phyloP scores from a whole-genome alignment of 2,888 invertebrate genomes.

The Philaethria dido region DNA sequence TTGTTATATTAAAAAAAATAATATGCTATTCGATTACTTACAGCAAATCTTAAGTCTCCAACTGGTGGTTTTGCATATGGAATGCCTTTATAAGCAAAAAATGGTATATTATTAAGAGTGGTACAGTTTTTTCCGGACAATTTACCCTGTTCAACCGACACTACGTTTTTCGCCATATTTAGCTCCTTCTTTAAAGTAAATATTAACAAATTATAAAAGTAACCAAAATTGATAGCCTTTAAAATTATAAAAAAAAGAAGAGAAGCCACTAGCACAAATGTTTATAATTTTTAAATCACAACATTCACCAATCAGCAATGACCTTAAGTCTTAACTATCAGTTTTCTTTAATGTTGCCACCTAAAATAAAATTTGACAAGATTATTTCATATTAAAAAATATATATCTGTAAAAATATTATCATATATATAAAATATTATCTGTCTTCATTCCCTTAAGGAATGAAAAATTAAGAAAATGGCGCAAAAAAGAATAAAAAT shows the following conservation, averaged over 20 bases:
- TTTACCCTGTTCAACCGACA: conserved; percentile 73
- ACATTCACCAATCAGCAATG: neutral
- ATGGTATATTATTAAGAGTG: conserved; percentile 65
- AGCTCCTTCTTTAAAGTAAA: neutral
- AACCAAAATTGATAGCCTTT: no score
- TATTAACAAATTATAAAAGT: neutral
- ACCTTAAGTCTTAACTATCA: neutral
- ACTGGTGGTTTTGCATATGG: conserved; percentile 84
- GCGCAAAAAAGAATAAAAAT: no score
- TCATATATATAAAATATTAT: no score
- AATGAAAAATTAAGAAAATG: no score
- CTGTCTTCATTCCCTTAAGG: no score
- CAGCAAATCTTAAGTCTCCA: conserved; percentile 66
- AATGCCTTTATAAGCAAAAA: conserved; percentile 78
- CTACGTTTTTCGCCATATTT: conserved; percentile 56
- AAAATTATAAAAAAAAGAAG: neutral
- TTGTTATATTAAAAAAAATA: neutral
- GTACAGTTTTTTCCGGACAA: conserved; percentile 68
- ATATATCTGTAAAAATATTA: no score
- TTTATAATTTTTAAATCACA: neutral
- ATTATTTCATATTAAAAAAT: no score
- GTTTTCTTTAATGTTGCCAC: no score
- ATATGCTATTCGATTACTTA: conserved; percentile 53
- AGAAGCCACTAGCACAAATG: no score
- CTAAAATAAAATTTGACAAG: no score